Conservation (phyloP, 2,113 vertebrate species). For the Halichoerus grypus region DNA sequence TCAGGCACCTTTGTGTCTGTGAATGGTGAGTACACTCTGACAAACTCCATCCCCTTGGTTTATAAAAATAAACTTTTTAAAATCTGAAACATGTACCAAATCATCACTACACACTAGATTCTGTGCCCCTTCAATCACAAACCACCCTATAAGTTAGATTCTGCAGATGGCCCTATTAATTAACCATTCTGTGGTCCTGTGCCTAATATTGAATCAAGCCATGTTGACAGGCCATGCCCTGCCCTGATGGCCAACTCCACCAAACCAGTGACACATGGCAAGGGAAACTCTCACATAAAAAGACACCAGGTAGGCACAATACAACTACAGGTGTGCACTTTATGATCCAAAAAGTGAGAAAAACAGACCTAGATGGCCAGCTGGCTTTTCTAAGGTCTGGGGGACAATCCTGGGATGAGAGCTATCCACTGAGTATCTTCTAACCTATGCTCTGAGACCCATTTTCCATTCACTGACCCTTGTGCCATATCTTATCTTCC, state of each 20-base stretch:
- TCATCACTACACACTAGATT: neutral
- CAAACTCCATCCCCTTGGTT: neutral
- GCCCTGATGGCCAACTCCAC: neutral
- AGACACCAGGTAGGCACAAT: neutral
- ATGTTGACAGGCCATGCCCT: neutral
- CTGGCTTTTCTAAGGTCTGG: neutral
- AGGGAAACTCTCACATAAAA: neutral
- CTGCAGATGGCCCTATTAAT: neutral
- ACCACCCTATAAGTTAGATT: neutral
- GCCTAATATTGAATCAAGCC: neutral
- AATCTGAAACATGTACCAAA: neutral
- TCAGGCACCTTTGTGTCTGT: slow-evolving; percentile 5
- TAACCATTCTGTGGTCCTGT: neutral
- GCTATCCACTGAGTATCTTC: neutral
- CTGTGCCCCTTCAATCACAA: neutral
- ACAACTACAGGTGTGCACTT: neutral
- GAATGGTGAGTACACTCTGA: neutral
- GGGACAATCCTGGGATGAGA: neutral
- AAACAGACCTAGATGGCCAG: neutral
- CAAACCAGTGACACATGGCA: neutral
- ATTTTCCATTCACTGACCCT: neutral
- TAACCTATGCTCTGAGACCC: neutral
- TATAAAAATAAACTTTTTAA: neutral
- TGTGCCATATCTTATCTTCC: neutral
- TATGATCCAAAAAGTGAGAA: neutral